A percentile compares a stretch with the other conserved stretches of the same genome.
Evolutionary conservation across 1,140 invertebrate genomes (phyloP).

Genomic region (Epicauta chinensis): DNA sequence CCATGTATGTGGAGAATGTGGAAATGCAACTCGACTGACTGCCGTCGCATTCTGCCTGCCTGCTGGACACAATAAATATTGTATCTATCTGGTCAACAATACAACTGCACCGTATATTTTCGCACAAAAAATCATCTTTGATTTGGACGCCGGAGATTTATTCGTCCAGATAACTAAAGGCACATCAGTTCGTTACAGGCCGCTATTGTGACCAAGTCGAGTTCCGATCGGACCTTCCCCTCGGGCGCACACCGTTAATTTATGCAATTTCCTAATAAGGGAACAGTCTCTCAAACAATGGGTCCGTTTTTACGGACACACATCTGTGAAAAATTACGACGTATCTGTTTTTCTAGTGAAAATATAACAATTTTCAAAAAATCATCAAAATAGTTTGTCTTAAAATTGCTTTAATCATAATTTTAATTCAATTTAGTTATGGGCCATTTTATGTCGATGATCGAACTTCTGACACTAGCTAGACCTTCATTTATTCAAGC

Average conservation of each 20-base stretch:
- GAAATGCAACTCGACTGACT: slow-evolving; percentile 32
- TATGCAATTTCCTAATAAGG: slow-evolving; percentile 26
- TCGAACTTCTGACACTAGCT: slow-evolving; percentile 15
- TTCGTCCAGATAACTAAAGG: slow-evolving; percentile 24
- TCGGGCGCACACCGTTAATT: slow-evolving; percentile 17
- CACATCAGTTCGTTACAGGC: slow-evolving; percentile 24
- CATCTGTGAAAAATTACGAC: not conserved
- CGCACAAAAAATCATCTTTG: slow-evolving; percentile 35
- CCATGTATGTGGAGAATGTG: slow-evolving; percentile 38
- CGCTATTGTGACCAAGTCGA: slow-evolving; percentile 20
- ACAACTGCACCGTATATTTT: slow-evolving; percentile 35
- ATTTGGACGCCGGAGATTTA: slow-evolving; percentile 31
- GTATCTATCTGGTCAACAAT: slow-evolving; percentile 37
- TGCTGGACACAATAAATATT: slow-evolving; percentile 39
- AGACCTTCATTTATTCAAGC: slow-evolving; percentile 23
- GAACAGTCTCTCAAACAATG: slow-evolving; percentile 19
- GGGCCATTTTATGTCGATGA: not conserved
- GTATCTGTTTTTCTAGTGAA: no score
- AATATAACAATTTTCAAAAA: no score
- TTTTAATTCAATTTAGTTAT: no score
- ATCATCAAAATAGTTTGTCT: no score
- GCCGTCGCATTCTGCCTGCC: slow-evolving; percentile 33
- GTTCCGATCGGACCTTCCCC: slow-evolving; percentile 9
- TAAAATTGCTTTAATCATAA: no score
- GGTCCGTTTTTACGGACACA: slow-evolving; percentile 9